phyloP scores from a whole-genome alignment of 2,888 invertebrate genomes.

The Apoderus coryli region DNA sequence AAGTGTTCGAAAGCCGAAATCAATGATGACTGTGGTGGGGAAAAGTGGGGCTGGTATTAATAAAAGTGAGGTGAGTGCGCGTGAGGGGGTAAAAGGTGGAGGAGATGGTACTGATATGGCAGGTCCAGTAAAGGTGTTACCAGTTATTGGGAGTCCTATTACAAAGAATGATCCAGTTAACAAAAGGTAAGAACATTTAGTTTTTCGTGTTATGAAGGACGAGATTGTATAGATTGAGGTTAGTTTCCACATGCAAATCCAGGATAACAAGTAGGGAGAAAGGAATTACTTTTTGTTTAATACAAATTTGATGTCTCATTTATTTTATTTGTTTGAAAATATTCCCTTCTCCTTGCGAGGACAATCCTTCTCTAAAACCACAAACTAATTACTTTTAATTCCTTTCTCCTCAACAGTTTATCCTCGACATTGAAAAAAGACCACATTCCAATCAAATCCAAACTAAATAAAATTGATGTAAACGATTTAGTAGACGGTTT shows the following conservation, averaged over 20 bases:
- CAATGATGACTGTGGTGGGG: slow-evolving; percentile 14
- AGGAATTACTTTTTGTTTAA: no score
- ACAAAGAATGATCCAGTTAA: slow-evolving; percentile 28
- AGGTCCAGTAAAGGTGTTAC: slow-evolving; percentile 12
- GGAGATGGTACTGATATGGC: slow-evolving; percentile 3
- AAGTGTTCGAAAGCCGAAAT: slow-evolving; percentile 22
- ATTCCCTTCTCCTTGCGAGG: slow-evolving; percentile 26
- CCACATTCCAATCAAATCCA: no score
- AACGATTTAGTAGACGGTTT: slow-evolving; percentile 27
- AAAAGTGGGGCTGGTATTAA: slow-evolving; percentile 8
- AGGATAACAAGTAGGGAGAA: no score
- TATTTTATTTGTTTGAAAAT: neutral
- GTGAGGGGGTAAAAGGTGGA: slow-evolving; percentile 6
- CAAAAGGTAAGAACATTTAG: slow-evolving; percentile 19
- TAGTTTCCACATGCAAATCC: no score
- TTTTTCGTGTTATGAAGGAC: neutral
- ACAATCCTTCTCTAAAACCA: no score
- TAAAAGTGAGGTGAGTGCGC: slow-evolving; percentile 10
- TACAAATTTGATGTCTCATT: slow-evolving; percentile 7
- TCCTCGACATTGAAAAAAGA: no score
- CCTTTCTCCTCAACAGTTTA: slow-evolving; percentile 23
- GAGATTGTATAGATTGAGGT: no score
- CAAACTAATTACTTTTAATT: no score
- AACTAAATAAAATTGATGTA: no score
- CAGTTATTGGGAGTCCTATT: slow-evolving; percentile 13